These are phyloP conservation scores for Holotrichia oblita DNA, from an alignment of 1,140 invertebrate species.

Conservation along the genomic window DNA sequence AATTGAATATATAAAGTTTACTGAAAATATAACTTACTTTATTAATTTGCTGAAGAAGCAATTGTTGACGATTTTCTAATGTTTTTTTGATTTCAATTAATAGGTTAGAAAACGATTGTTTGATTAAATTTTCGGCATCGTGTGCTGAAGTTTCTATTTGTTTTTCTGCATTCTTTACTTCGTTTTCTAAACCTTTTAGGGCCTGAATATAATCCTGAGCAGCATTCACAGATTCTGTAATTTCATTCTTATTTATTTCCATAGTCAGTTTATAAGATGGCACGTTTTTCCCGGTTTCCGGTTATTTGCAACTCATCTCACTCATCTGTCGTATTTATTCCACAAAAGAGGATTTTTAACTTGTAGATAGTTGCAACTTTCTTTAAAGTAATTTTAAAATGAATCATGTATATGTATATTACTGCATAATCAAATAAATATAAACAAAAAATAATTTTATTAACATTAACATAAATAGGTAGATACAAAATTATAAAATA, in stretches of 20 bases:
- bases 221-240: constrained; percentile 48
- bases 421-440: not conserved
- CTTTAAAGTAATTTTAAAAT: no score
- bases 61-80: constrained; percentile 47
- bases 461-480: not conserved
- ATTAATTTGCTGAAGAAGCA: constrained; percentile 47
- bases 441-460: not conserved
- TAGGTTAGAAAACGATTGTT: constrained; percentile 50
- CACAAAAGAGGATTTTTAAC: no score
- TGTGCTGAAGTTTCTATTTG: constrained; percentile 49
- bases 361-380: no score
- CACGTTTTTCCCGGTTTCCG: constrained; percentile 11
- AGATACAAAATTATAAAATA: not conserved
- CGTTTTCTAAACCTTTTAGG: constrained; percentile 48
- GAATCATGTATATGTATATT: no score
- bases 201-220: constrained; percentile 51
- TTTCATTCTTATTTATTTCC: constrained; percentile 43
- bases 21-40: not conserved
- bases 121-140: constrained; percentile 49
- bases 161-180: constrained; percentile 49
- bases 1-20: not conserved
- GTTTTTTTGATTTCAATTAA: constrained; percentile 45
- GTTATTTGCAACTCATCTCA: no score
- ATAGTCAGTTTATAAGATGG: not conserved
- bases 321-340: no score